Percentiles rank a stretch among this genome's conserved stretches.
Evolutionary conservation across 1,140 invertebrate genomes (phyloP).

Genomic region (Cydia amplana): DNA sequence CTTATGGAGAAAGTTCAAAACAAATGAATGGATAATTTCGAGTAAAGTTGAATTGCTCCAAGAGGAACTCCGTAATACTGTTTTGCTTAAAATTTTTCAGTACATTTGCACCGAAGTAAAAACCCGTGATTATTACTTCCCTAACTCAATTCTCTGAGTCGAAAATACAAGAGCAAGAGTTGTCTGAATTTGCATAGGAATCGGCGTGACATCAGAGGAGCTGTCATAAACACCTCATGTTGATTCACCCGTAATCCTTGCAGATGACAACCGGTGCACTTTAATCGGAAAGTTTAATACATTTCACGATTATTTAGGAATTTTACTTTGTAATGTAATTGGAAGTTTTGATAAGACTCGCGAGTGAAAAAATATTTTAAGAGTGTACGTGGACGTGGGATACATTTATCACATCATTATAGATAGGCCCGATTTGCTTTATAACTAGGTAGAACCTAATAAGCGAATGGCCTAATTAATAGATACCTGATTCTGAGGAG

Average conservation of each 20-base stretch:
- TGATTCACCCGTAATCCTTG: conserved; percentile 41
- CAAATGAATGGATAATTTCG: background rate
- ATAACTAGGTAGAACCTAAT: background rate
- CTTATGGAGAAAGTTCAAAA: background rate
- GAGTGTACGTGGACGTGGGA: background rate
- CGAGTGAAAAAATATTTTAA: background rate
- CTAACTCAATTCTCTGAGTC: conserved; percentile 41
- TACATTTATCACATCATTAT: background rate
- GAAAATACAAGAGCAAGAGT: conserved; percentile 64
- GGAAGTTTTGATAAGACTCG: background rate
- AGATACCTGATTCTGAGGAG: background rate
- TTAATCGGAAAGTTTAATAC: background rate
- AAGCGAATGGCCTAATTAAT: background rate
- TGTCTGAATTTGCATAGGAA: conserved; percentile 68
- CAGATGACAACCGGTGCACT: conserved; percentile 35
- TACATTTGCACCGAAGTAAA: conserved; percentile 40
- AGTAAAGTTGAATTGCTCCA: background rate
- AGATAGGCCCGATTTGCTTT: background rate
- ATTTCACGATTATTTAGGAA: background rate
- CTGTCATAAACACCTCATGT: conserved; percentile 52
- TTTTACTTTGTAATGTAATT: background rate
- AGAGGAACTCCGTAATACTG: background rate
- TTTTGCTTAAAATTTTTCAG: background rate
- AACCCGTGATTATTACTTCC: conserved; percentile 43
- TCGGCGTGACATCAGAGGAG: conserved; percentile 49